Evolutionary conservation across 2,797 vertebrate genomes (phyloP), one percentile per base, ranked within the genome.

Genomic region (Propithecus perrieri): DNA sequence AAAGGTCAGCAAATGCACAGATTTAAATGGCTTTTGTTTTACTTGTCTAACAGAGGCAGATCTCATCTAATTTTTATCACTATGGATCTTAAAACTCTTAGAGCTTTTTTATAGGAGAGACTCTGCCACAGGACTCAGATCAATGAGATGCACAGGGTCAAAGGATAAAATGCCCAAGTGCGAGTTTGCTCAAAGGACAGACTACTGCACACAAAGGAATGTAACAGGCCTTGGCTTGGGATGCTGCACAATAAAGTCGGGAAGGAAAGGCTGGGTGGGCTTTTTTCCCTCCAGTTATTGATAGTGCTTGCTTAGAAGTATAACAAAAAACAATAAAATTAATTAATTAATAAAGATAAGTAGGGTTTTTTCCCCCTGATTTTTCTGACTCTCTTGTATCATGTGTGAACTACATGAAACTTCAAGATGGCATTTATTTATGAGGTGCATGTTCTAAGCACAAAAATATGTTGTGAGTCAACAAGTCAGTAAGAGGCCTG

Each of bases 1-100:
- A 80, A 95, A 97, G 78, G 55, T 95, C 65, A 94, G 30, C n/a
- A 92, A 91, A 94, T 38, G 15, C 8, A 30, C 41, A 76, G n/a
- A 74, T 50, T 41, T 84, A 74, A 89, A 91, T 57, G 48, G 11
- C 46, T 95, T 83, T 67, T 80, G 63, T 85, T 95, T 97, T 63
- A 87, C 71, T 75, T 89, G 18, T 3, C 22, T 65, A 53, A 46
- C 0, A 8, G 63, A 85, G 28, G 20, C 1, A 74, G 28, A 28
- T 50, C 24, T 91, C 89, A 76, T 67, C 55, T 89, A 61, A 95
- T 95, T 94, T 93, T 84, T 85, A 57, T 41, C 55, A 90, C 61
- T 89, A 26, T 50, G 9, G 67, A 57, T 90, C 57, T 96, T 92
- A 91, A 84, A 88, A 89, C 63, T 5, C 4, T 92, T 24, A 38